phyloP scores from a whole-genome alignment of 2,888 invertebrate species.

The Tenthredo amoena region DNA sequence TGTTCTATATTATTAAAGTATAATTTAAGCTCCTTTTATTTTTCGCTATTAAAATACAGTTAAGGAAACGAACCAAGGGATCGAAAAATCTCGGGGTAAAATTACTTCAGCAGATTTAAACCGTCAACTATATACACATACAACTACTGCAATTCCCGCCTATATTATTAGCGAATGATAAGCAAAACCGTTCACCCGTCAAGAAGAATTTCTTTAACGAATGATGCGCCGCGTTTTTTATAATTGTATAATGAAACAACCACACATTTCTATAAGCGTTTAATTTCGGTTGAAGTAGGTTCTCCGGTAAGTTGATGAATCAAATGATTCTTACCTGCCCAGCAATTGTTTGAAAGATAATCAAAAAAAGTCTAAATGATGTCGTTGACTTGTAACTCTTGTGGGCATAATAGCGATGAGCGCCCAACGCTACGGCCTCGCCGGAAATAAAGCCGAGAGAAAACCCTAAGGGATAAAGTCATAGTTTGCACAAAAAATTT shows the following conservation, averaged over 20 bases:
- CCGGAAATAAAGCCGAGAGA: not conserved
- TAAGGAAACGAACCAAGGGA: slow-evolving; percentile 16
- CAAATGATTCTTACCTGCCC: slow-evolving; percentile 60
- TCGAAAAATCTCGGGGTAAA: not conserved
- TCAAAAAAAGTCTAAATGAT: slow-evolving; percentile 47
- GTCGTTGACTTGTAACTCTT: slow-evolving; percentile 58
- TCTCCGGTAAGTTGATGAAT: not conserved
- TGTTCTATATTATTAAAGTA: slow-evolving; percentile 36
- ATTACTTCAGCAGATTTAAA: not conserved
- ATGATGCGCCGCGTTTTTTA: not conserved
- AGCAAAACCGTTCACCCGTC: not conserved
- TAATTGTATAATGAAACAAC: not conserved
- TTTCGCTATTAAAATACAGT: slow-evolving; percentile 6
- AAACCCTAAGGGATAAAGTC: slow-evolving; percentile 31
- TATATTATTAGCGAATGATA: slow-evolving; percentile 16
- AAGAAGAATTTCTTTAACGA: not conserved
- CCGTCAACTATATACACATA: not conserved
- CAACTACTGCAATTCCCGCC: not conserved
- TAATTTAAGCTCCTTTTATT: not conserved
- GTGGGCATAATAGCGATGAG: slow-evolving; percentile 62
- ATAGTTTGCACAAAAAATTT: not conserved
- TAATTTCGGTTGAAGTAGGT: not conserved
- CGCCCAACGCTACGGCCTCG: slow-evolving; percentile 54
- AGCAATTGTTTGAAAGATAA: slow-evolving; percentile 59
- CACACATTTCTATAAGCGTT: not conserved